Evolutionary conservation across 2,888 invertebrate genomes (phyloP), one percentile per base, ranked within the genome.

Genomic region (Phymatocera aterrima): DNA sequence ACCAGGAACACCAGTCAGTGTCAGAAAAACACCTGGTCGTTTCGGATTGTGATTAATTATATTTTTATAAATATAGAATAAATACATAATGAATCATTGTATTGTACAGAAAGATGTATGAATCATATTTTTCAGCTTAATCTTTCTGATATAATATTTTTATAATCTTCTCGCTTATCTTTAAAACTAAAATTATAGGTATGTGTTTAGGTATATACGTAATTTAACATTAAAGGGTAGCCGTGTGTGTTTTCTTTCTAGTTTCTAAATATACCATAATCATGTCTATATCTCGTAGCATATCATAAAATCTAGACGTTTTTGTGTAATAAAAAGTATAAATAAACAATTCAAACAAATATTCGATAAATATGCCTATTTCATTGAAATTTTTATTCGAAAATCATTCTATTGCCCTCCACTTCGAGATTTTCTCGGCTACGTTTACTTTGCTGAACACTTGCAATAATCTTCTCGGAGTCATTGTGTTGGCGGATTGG

Each of bases 21-120:
- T 92, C 74, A 88, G 92, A 37, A 91, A 96, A 80, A 97, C 97
- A 8, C 97, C 97, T 0, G 93, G 94, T 0, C 91, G 97, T 82
- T 93, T 97, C 79, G 97, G 97, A 0, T 91, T 97, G 74, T 97
- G 93, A 92, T 83, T 24, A 46, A 64, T 40, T 28, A 24, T 2
- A 61, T 51, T 78, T 77, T 40, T 15, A 37, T 28, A 64, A 60
- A 28, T 46, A 18, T 31, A n/a, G 28, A 64, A 28, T 4, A 60
- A 8, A 1, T 15, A 37, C 34, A 61, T 64, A 28, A 28, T 28
- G 1, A 28, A 57, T 51, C 31, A 24, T 15, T 28, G 28, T 75
- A 34, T 75, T 75, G 60, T 75, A 60, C 75, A 60, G 31, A 37
- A 1, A 24, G 6, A 51, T 75, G 37, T 57, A 75, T 68, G 43